Percentiles rank a stretch among this genome's conserved stretches.
Evolutionary conservation across 1,140 invertebrate genomes (phyloP).

Genomic region (Scaptomyza pallida): DNA sequence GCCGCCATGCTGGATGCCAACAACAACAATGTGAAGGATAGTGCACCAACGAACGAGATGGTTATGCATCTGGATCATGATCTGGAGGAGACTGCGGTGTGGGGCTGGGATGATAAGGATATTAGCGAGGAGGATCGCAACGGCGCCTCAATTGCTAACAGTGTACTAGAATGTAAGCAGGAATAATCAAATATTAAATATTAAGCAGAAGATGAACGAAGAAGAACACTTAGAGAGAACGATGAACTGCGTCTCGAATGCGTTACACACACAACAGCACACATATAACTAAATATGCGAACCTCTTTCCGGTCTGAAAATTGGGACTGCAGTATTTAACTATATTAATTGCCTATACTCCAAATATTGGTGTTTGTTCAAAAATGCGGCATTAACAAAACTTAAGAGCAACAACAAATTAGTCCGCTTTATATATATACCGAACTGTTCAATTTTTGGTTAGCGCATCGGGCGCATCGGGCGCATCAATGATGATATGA

Average conservation of each 20-base stretch:
- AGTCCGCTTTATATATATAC: conserved; percentile 2
- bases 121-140: conserved; percentile 86
- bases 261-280: conserved; percentile 10
- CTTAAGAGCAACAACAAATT: not conserved
- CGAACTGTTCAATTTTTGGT: conserved; percentile 24
- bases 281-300: conserved; percentile 21
- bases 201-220: too few species aligned
- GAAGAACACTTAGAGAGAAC: not conserved
- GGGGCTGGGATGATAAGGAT: conserved; percentile 88
- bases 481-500: conserved; percentile 4
- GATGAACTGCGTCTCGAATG: conserved; percentile 23
- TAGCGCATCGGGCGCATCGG: conserved; percentile 22
- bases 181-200: conserved; percentile 39
- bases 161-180: conserved; percentile 53
- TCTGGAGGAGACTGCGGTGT: conserved; percentile 83
- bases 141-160: conserved; percentile 74
- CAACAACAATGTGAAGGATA: conserved; percentile 43
- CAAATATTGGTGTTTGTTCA: conserved; percentile 57
- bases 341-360: conserved; percentile 45
- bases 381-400: conserved; percentile 4
- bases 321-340: conserved; percentile 69
- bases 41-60: conserved; percentile 52
- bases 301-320: conserved; percentile 45
- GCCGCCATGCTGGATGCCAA: conserved; percentile 71
- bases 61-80: conserved; percentile 84